Conservation (phyloP, 2,113 vertebrate species). For the Nesoenas mayeri region DNA sequence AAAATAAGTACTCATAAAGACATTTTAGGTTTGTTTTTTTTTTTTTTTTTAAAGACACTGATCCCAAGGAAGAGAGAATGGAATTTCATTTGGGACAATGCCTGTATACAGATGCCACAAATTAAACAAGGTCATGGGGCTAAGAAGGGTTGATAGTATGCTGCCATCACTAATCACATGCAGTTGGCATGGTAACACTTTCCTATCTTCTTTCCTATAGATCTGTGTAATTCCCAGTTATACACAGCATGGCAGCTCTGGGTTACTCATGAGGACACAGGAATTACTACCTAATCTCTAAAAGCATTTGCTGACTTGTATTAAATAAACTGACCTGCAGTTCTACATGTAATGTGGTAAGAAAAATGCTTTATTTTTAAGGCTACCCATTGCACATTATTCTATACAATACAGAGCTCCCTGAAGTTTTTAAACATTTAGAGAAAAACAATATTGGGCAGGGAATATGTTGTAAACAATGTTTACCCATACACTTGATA, state of each 20-base stretch:
- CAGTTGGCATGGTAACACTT: constrained; percentile 25
- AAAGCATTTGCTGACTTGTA: background rate
- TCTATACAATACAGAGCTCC: background rate
- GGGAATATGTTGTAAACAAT: constrained; percentile 57
- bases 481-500: background rate
- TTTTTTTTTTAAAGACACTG: background rate
- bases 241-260: background rate
- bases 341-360: background rate
- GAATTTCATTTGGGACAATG: background rate
- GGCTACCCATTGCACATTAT: background rate
- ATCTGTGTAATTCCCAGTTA: background rate
- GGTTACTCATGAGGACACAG: background rate
- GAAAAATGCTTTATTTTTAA: constrained; percentile 45
- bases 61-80: background rate
- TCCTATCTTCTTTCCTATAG: background rate
- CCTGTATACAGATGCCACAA: background rate
- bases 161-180: background rate
- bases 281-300: background rate
- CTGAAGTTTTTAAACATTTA: constrained; percentile 50
- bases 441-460: constrained; percentile 61
- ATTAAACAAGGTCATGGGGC: background rate
- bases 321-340: background rate
- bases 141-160: background rate
- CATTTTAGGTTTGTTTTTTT: no score
- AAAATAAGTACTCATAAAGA: background rate